These are phyloP conservation scores for Cheiracanthium punctorium DNA, from an alignment of 2,888 invertebrate species.

Conservation along the genomic window DNA sequence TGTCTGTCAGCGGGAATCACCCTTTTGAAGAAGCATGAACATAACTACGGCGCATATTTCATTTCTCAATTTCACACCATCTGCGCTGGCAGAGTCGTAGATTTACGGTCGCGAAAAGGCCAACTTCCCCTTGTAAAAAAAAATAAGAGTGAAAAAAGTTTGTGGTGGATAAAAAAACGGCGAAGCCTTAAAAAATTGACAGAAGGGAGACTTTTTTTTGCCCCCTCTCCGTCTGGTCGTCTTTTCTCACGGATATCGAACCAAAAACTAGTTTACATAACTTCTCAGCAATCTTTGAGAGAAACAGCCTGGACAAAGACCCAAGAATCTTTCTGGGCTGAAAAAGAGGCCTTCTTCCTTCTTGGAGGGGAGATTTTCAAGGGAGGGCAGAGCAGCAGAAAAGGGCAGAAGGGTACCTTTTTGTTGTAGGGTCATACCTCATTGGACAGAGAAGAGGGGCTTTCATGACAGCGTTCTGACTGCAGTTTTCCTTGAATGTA, in stretches of 20 bases:
- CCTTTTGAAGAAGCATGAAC: background rate
- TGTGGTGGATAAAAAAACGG: slow-evolving; percentile 6
- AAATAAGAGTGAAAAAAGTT: too few relatives aligned
- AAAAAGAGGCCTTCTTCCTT: slow-evolving; percentile 18
- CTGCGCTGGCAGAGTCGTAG: background rate
- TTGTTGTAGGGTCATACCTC: slow-evolving; percentile 57
- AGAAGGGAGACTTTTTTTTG: slow-evolving; percentile 18
- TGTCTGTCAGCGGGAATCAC: background rate
- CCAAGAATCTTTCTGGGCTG: slow-evolving; percentile 13
- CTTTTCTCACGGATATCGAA: slow-evolving; percentile 66
- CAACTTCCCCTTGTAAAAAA: background rate
- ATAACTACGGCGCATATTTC: background rate
- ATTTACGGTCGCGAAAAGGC: background rate
- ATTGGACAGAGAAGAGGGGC: slow-evolving; percentile 50
- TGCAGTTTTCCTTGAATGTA: background rate
- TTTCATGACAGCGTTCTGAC: slow-evolving; percentile 28
- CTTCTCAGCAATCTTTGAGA: slow-evolving; percentile 19
- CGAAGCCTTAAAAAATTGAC: slow-evolving; percentile 1
- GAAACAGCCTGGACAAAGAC: slow-evolving; percentile 36
- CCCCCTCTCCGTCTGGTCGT: background rate
- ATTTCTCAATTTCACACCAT: slow-evolving; percentile 34
- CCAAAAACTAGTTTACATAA: slow-evolving; percentile 61
- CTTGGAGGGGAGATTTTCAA: background rate
- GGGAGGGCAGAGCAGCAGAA: slow-evolving; percentile 12
- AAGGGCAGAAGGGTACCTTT: slow-evolving; percentile 42